A percentile compares a stretch with the other conserved stretches of the same genome.
phyloP scores from a whole-genome alignment of 2,888 invertebrate species.

The Chirona hameri region DNA sequence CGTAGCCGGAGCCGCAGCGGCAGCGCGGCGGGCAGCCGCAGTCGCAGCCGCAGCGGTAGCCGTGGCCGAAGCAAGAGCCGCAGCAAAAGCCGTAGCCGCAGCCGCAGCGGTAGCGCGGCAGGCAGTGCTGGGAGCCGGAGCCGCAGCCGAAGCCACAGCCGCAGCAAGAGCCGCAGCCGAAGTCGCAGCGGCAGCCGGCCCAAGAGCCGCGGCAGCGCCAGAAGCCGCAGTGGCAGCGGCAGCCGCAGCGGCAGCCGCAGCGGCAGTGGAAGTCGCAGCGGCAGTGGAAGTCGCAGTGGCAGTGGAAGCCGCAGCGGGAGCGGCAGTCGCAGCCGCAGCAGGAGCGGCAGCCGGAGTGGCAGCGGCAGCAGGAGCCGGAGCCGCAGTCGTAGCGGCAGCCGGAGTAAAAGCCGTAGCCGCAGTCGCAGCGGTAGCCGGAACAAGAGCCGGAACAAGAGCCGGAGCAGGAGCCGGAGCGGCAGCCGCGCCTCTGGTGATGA shows the following conservation, averaged over 20 bases:
- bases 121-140: no score
- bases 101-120: background rate
- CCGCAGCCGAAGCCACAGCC: background rate
- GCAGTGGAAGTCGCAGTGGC: background rate
- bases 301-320: background rate
- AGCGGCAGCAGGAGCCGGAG: background rate
- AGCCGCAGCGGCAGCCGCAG: slow-evolving; percentile 29
- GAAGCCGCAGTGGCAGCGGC: slow-evolving; percentile 6
- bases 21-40: no score
- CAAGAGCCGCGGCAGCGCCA: background rate
- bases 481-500: slow-evolving; percentile 23
- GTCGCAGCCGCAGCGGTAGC: no score
- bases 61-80: no score
- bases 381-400: background rate
- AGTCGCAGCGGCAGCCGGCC: slow-evolving; percentile 23
- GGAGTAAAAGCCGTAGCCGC: slow-evolving; percentile 4
- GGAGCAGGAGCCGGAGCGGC: background rate
- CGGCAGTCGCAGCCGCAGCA: no score
- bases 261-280: slow-evolving; percentile 28
- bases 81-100: no score
- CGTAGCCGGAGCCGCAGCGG: no score
- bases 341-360: no score
- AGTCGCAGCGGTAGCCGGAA: slow-evolving; percentile 1
- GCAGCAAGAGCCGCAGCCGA: slow-evolving; percentile 24
- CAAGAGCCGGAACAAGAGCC: background rate